phyloP scores from a whole-genome alignment of 2,888 invertebrate genomes.

The Ectropis crepuscularia region DNA sequence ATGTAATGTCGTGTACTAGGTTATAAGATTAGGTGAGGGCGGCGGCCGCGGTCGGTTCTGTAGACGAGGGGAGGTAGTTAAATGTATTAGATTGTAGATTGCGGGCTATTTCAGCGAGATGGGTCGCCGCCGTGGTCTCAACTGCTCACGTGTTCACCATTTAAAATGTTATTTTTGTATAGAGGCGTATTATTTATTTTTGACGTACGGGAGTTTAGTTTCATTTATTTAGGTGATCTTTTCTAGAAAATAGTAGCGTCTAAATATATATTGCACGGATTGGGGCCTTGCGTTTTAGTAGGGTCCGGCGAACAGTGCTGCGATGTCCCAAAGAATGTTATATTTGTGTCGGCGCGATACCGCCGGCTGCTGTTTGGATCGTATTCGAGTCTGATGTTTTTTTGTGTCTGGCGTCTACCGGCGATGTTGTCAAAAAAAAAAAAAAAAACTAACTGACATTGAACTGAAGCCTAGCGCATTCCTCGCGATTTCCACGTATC shows the following conservation, averaged over 20 bases:
- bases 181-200: slow-evolving; percentile 83
- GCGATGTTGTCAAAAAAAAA: slow-evolving; percentile 3
- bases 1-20: slow-evolving; percentile 30
- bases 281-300: slow-evolving; percentile 81
- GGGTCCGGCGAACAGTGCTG: slow-evolving; percentile 76
- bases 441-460: background rate
- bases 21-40: slow-evolving; percentile 37
- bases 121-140: slow-evolving; percentile 57
- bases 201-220: slow-evolving; percentile 71
- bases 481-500: too few relatives aligned
- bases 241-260: slow-evolving; percentile 73
- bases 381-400: slow-evolving; percentile 45
- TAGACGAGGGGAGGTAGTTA: slow-evolving; percentile 38
- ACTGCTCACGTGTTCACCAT: slow-evolving; percentile 80
- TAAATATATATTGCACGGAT: slow-evolving; percentile 74
- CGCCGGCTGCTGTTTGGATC: slow-evolving; percentile 54
- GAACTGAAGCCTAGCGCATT: slow-evolving; percentile 4
- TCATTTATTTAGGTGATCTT: slow-evolving; percentile 63
- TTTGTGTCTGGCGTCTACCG: slow-evolving; percentile 35
- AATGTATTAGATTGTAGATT: slow-evolving; percentile 37
- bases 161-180: slow-evolving; percentile 80
- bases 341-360: slow-evolving; percentile 65
- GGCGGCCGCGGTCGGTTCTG: slow-evolving; percentile 44
- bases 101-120: slow-evolving; percentile 22
- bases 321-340: slow-evolving; percentile 82